Conservation (phyloP, 2,888 invertebrate genomes). For the Ophion ellenae region DNA sequence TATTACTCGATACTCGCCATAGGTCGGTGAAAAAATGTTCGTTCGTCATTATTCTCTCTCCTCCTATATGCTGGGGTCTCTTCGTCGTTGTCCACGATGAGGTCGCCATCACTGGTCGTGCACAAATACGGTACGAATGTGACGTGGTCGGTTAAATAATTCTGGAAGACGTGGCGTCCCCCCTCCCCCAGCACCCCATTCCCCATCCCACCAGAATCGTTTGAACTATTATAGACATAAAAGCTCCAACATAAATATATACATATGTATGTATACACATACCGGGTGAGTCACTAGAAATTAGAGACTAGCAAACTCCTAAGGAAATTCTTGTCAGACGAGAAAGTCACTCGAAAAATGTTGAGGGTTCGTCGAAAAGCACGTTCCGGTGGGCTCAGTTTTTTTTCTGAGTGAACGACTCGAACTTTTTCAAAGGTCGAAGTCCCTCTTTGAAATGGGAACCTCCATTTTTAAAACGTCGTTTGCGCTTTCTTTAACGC, state of each 20-base stretch:
- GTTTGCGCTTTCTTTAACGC: no score
- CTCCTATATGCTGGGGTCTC: background rate
- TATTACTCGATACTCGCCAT: background rate
- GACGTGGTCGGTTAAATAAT: slow-evolving; percentile 47
- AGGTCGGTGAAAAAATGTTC: background rate
- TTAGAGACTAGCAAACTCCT: background rate
- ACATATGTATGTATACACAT: background rate
- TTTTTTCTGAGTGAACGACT: background rate
- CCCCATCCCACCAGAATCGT: slow-evolving; percentile 1
- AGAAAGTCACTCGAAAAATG: no score
- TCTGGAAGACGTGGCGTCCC: slow-evolving; percentile 37
- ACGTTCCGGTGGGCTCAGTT: background rate
- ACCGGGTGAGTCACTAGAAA: background rate
- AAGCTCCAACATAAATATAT: slow-evolving; percentile 2
- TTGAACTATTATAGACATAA: slow-evolving; percentile 30
- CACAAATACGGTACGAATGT: slow-evolving; percentile 29
- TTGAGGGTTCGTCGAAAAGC: no score
- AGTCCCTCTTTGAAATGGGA: no score
- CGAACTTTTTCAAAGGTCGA: no score
- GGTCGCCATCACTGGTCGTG: slow-evolving; percentile 30
- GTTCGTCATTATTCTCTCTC: background rate
- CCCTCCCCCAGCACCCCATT: background rate
- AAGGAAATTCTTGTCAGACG: background rate
- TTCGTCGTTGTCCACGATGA: slow-evolving; percentile 1
- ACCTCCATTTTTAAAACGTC: no score